Conservation (phyloP, 2,797 vertebrate genomes). For the Sylvia borin region DNA sequence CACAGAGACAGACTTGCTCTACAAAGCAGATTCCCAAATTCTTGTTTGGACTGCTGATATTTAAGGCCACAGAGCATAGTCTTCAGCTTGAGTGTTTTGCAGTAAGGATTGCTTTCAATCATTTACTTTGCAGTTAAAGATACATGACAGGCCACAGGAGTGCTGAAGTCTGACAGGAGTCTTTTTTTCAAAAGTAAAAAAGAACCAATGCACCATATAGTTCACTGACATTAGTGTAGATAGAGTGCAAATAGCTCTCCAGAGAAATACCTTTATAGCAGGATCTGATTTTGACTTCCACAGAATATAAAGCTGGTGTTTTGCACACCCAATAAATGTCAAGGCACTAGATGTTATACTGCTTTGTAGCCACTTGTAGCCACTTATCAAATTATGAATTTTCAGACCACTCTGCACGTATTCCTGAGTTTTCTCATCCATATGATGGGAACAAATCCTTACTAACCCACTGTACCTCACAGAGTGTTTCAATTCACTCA, state of each 20-base stretch:
- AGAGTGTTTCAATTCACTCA: neutral
- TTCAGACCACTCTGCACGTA: neutral
- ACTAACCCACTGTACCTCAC: neutral
- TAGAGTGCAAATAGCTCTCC: neutral
- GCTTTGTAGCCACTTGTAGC: neutral
- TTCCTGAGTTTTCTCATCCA: neutral
- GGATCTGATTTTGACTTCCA: neutral
- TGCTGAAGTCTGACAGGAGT: neutral
- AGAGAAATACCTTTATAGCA: neutral
- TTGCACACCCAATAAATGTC: slow-evolving; percentile 1
- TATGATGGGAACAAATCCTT: neutral
- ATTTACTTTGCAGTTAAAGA: neutral
- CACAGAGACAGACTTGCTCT: neutral
- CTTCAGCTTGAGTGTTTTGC: neutral
- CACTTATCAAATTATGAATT: neutral
- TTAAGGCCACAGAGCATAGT: neutral
- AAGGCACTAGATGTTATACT: neutral
- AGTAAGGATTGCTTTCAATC: neutral
- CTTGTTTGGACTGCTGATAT: neutral
- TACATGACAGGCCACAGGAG: neutral
- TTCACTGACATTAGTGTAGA: neutral
- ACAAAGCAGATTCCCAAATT: neutral
- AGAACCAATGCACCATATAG: neutral
- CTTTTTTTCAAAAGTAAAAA: neutral
- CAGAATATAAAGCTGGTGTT: neutral